A percentile compares a stretch with the other conserved stretches of the same genome.
phyloP scores from a whole-genome alignment of 2,113 vertebrate species.

The Riparia riparia region DNA sequence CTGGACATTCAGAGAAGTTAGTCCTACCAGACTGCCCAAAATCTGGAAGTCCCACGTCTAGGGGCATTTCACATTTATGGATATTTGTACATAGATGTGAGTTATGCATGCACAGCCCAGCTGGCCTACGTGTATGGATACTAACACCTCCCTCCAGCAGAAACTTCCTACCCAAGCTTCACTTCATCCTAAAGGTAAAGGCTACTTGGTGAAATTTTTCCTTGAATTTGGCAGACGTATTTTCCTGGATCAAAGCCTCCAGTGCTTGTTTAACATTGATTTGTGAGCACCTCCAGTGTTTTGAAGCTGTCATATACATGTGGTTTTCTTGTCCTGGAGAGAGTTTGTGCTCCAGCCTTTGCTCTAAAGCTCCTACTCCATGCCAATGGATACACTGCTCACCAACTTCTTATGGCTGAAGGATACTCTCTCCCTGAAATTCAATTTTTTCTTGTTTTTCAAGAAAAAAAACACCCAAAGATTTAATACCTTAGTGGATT shows the following conservation, averaged over 20 bases:
- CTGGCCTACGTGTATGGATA: rapidly evolving
- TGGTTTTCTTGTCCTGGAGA: not conserved
- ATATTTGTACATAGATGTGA: rapidly evolving
- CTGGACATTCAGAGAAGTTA: not conserved
- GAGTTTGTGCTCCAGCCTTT: not conserved
- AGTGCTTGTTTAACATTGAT: not conserved
- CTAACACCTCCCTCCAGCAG: not conserved
- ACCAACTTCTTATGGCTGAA: not conserved
- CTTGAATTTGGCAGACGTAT: not conserved
- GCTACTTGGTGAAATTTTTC: not conserved
- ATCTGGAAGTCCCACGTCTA: not conserved
- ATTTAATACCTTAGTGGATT: not conserved
- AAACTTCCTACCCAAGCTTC: not conserved
- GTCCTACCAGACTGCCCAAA: not conserved
- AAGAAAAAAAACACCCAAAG: not conserved
- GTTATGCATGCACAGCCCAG: not conserved
- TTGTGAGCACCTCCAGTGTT: not conserved
- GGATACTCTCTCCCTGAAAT: not conserved
- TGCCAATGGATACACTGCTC: not conserved
- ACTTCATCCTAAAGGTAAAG: not conserved
- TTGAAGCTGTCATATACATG: not conserved
- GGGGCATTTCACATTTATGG: not conserved
- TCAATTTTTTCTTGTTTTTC: not conserved
- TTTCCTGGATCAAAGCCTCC: not conserved
- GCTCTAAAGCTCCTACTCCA: not conserved